These are phyloP conservation scores for Frankliniella intonsa DNA, from an alignment of 2,888 invertebrate species.

Conservation along the genomic window DNA sequence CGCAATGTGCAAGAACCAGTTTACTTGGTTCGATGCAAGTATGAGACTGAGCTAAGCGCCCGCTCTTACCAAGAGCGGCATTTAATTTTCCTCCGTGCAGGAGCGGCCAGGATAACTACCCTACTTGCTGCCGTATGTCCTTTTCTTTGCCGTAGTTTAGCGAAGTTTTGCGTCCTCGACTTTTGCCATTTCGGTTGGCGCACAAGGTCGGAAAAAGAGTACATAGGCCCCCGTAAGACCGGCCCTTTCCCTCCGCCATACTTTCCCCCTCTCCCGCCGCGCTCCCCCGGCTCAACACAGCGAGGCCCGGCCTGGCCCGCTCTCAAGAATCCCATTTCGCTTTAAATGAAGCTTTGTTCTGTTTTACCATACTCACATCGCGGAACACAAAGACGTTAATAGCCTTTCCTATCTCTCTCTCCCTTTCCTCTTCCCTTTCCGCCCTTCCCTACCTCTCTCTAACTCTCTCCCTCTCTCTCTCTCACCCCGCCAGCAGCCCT, in stretches of 20 bases:
- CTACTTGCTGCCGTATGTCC: too few species aligned
- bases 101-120: too few species aligned
- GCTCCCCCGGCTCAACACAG: not conserved
- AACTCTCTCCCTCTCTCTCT: not conserved
- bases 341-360: conserved; percentile 27
- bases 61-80: too few species aligned
- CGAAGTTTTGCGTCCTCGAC: not conserved
- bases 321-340: conserved; percentile 19
- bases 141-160: not conserved
- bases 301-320: not conserved
- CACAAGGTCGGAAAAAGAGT: too few species aligned
- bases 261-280: too few species aligned
- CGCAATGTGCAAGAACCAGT: too few species aligned
- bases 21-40: too few species aligned
- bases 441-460: not conserved
- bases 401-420: conserved; percentile 2
- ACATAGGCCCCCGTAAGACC: too few species aligned
- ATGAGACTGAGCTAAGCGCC: too few species aligned
- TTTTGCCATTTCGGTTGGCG: not conserved
- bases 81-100: too few species aligned
- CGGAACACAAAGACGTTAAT: conserved; percentile 26
- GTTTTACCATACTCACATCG: conserved; percentile 25
- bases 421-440: not conserved
- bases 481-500: not conserved
- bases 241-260: too few species aligned